Evolutionary conservation across 1,140 invertebrate species (phyloP).

Genomic region (Heliconius melpomene): DNA sequence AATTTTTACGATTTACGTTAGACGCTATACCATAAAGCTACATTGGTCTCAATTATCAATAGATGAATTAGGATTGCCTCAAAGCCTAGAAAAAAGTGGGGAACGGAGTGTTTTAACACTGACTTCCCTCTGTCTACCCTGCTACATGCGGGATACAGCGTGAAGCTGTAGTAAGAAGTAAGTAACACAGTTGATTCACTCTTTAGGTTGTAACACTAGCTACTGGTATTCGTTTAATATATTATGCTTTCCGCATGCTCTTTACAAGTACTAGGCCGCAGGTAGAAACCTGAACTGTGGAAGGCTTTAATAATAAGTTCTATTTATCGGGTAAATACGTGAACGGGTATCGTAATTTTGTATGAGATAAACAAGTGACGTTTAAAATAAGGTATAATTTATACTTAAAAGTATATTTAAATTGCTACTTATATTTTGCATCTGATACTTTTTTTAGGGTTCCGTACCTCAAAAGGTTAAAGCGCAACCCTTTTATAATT

Average conservation of each 20-base stretch:
- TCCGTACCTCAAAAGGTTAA: too few species aligned
- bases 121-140: too few species aligned
- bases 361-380: conserved; percentile 12
- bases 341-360: conserved; percentile 31
- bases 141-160: too few species aligned
- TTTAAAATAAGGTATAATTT: conserved; percentile 7
- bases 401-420: conserved; percentile 18
- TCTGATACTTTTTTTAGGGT: not conserved
- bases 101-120: too few species aligned
- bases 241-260: conserved; percentile 31
- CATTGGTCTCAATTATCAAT: too few species aligned
- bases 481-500: too few species aligned
- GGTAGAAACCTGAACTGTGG: conserved; percentile 26
- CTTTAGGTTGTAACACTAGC: conserved; percentile 8
- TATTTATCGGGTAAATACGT: conserved; percentile 36
- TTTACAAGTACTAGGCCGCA: conserved; percentile 24
- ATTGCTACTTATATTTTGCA: conserved; percentile 9
- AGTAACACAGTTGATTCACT: not conserved
- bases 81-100: too few species aligned
- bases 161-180: not conserved
- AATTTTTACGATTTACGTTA: too few species aligned
- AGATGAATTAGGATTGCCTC: too few species aligned
- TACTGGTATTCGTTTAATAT: conserved; percentile 22
- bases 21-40: too few species aligned
- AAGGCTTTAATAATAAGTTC: conserved; percentile 33